These are phyloP conservation scores for Leucophora obtusa DNA, from an alignment of 2,888 invertebrate genomes.

Conservation along the genomic window DNA sequence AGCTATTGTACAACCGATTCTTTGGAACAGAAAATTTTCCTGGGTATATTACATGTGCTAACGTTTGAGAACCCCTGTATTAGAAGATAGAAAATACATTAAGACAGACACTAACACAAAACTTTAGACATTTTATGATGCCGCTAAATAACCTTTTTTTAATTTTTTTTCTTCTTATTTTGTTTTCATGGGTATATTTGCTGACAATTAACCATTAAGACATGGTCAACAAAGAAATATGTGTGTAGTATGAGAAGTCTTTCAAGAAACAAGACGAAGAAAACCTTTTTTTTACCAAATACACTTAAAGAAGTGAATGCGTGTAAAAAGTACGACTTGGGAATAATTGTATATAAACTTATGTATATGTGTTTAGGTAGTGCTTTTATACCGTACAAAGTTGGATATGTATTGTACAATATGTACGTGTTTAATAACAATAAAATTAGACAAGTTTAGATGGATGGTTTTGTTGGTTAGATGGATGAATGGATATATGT, in stretches of 20 bases:
- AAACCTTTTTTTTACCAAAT: slow-evolving; percentile 32
- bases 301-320: slow-evolving; percentile 31
- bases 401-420: neutral
- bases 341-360: neutral
- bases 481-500: slow-evolving; percentile 14
- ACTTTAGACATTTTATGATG: slow-evolving; percentile 59
- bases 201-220: slow-evolving; percentile 64
- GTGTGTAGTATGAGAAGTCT: neutral
- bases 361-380: neutral
- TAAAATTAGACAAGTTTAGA: slow-evolving; percentile 61
- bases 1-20: too few species aligned
- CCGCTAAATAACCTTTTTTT: slow-evolving; percentile 58
- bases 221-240: slow-evolving; percentile 59
- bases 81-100: neutral
- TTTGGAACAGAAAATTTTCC: too few species aligned
- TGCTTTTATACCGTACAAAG: neutral
- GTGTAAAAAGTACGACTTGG: slow-evolving; percentile 7
- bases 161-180: slow-evolving; percentile 28
- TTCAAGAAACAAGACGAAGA: slow-evolving; percentile 16
- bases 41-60: too few species aligned
- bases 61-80: neutral
- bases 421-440: slow-evolving; percentile 46
- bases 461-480: slow-evolving; percentile 29
- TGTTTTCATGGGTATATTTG: slow-evolving; percentile 54
- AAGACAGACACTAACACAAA: slow-evolving; percentile 19